These are phyloP conservation scores for Cathartes aura DNA, from an alignment of 2,113 vertebrate genomes.

Conservation along the genomic window DNA sequence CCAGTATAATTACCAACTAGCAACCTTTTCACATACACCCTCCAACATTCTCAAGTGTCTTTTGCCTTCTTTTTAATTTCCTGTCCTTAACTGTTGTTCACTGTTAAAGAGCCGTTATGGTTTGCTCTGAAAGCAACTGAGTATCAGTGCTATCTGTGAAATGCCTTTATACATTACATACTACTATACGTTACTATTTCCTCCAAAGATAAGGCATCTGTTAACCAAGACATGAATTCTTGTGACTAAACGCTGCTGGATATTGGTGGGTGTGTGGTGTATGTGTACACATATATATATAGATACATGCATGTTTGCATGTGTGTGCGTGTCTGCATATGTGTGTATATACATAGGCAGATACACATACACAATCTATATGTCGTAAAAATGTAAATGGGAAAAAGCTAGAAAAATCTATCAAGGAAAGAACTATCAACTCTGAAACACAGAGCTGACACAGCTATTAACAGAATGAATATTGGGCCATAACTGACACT, in stretches of 20 bases:
- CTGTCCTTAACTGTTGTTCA: not conserved
- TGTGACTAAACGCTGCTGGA: not conserved
- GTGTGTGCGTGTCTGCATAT: not conserved
- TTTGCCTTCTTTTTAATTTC: not conserved
- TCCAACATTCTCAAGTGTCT: not conserved
- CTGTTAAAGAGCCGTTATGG: not conserved
- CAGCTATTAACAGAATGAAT: not conserved
- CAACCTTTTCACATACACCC: not conserved
- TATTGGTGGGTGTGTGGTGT: not conserved
- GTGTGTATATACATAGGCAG: not conserved
- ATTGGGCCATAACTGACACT: not conserved
- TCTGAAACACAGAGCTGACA: not conserved
- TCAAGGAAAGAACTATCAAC: not conserved
- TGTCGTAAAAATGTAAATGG: not conserved
- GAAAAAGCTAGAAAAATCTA: not conserved
- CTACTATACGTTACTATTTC: not conserved
- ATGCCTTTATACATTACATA: not conserved
- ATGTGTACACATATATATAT: not conserved
- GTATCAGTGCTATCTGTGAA: not conserved
- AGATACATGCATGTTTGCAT: not conserved
- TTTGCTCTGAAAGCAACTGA: not conserved
- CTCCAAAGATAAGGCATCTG: not conserved
- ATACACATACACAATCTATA: not conserved
- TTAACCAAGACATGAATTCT: not conserved
- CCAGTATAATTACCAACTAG: not conserved